These are phyloP conservation scores for Polia nebulosa DNA, from an alignment of 2,888 invertebrate genomes.

Conservation along the genomic window DNA sequence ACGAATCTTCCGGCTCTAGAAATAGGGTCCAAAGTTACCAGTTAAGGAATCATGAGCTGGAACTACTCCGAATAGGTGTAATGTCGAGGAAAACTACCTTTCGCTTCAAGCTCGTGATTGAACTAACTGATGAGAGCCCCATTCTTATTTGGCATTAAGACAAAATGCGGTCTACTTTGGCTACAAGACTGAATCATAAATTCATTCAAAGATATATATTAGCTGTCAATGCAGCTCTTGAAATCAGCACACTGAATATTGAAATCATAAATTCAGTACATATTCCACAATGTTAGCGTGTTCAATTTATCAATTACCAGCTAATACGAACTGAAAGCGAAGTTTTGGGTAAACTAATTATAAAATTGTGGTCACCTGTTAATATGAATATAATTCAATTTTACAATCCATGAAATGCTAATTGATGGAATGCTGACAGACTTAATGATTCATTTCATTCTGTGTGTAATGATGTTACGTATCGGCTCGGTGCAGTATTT, in stretches of 20 bases:
- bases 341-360: slow-evolving; percentile 62
- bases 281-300: slow-evolving; percentile 40
- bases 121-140: no score
- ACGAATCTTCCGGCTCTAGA: no score
- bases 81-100: not conserved
- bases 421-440: slow-evolving; percentile 78
- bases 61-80: not conserved
- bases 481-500: slow-evolving; percentile 68
- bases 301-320: slow-evolving; percentile 47
- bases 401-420: slow-evolving; percentile 71
- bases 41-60: no score
- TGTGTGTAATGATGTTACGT: slow-evolving; percentile 75
- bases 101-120: not conserved
- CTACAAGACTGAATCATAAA: slow-evolving; percentile 2
- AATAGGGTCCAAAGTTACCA: not conserved
- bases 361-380: slow-evolving; percentile 58
- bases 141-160: not conserved
- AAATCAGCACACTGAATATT: slow-evolving; percentile 16
- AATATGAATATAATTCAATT: slow-evolving; percentile 62
- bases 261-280: slow-evolving; percentile 45
- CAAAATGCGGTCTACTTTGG: not conserved
- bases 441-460: slow-evolving; percentile 77
- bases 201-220: no score
- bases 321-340: slow-evolving; percentile 52
- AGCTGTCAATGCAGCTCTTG: not conserved